Percentiles rank a stretch among this genome's conserved stretches.
Evolutionary conservation across 2,797 vertebrate genomes (phyloP).

Genomic region (Valencia hispanica): DNA sequence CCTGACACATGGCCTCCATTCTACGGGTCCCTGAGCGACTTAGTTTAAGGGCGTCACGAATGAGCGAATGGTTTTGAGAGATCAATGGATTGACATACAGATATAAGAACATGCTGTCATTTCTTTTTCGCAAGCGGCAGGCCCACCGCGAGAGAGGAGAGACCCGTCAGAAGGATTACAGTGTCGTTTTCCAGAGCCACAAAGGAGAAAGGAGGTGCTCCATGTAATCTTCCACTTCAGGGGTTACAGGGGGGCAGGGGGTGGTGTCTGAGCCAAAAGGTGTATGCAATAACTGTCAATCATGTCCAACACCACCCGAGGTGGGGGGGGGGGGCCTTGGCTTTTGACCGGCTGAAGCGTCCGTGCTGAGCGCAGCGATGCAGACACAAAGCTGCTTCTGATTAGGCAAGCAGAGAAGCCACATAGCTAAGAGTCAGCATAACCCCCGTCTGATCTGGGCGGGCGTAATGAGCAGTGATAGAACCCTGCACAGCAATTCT

Average conservation of each 20-base stretch:
- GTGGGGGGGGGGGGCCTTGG: slow-evolving; percentile 5
- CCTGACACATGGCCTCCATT: slow-evolving; percentile 73
- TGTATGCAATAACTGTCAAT: slow-evolving; percentile 60
- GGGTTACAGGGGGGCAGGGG: slow-evolving; percentile 29
- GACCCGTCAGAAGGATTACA: slow-evolving; percentile 65
- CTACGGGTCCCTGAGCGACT: slow-evolving; percentile 42
- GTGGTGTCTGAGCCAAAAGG: slow-evolving; percentile 50
- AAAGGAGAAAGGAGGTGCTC: slow-evolving; percentile 20
- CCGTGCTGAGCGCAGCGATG: slow-evolving; percentile 45
- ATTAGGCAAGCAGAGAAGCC: slow-evolving; percentile 50
- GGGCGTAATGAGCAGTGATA: slow-evolving; percentile 42
- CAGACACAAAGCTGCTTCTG: slow-evolving; percentile 57
- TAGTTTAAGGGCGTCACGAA: slow-evolving; percentile 35
- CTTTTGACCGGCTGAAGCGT: slow-evolving; percentile 36
- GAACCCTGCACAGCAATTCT: slow-evolving; percentile 34
- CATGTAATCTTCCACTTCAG: slow-evolving; percentile 45
- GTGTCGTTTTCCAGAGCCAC: slow-evolving; percentile 47
- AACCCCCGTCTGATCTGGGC: slow-evolving; percentile 41
- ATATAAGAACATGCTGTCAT: slow-evolving; percentile 26
- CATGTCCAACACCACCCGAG: slow-evolving; percentile 26
- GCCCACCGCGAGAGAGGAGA: slow-evolving; percentile 44
- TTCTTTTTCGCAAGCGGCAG: slow-evolving; percentile 28
- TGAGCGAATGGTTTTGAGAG: slow-evolving; percentile 16
- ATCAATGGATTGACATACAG: slow-evolving; percentile 32
- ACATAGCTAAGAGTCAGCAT: slow-evolving; percentile 44